These are phyloP conservation scores for Ophthalmolycus amberensis DNA, from an alignment of 2,113 vertebrate genomes.

Conservation along the genomic window DNA sequence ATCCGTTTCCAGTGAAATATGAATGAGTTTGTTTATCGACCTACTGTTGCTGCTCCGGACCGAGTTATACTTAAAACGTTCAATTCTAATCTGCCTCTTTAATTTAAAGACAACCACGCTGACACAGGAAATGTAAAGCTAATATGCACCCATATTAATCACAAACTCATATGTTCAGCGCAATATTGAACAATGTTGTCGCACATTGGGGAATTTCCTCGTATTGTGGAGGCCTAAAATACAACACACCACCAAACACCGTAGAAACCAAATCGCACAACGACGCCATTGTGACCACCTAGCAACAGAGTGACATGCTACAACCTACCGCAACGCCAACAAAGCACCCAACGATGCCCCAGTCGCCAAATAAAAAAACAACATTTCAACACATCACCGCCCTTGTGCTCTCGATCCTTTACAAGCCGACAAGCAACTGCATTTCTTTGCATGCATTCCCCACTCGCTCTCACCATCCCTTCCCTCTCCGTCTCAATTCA, in stretches of 20 bases:
- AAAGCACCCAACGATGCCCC: not conserved
- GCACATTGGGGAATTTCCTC: not conserved
- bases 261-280: not conserved
- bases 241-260: not conserved
- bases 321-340: not conserved
- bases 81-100: not conserved
- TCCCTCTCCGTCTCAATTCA: not conserved
- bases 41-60: not conserved
- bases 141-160: not conserved
- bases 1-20: not conserved
- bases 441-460: not conserved
- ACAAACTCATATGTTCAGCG: not conserved
- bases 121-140: not conserved
- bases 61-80: too few species aligned
- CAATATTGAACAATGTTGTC: not conserved
- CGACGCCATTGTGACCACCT: not conserved
- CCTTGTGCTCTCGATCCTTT: not conserved
- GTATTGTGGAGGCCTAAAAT: not conserved
- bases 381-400: not conserved
- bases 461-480: not conserved
- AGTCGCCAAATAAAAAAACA: not conserved
- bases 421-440: too few species aligned
- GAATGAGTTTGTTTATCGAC: not conserved
- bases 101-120: not conserved
- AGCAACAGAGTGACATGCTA: not conserved